Evolutionary conservation across 2,888 invertebrate genomes (phyloP), one percentile per base, ranked within the genome.

Genomic region (Unio pictorum): DNA sequence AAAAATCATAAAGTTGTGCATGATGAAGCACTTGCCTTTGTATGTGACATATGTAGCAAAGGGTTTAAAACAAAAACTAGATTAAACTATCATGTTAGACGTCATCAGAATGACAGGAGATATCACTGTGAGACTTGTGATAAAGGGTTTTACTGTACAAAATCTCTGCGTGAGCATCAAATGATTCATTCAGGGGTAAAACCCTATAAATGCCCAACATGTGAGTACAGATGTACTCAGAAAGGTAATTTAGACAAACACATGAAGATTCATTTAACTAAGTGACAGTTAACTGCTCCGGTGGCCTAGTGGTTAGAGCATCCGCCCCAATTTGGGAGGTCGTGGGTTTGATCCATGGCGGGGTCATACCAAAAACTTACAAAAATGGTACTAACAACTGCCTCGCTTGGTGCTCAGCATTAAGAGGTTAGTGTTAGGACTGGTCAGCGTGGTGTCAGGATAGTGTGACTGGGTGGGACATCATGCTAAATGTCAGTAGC

Each of bases 31-130:
- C 61, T 64, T 18, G 73, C 71, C 30, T 58, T 71, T 4, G 69
- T 71, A 15, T 75, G 75, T 67, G 75, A 75, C 45, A 55, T 75
- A 5, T 75, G 75, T 66, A 73, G 75, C 8, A 75, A 71, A 63
- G 65, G 64, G 64, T 75, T 75, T 30, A 45, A 45, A 45, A 45
- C 45, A 11, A 45, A 45, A 45, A 45, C 45, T 45, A 45, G 45
- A 45, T 45, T 45, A 45, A 45, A 45, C 15, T 45, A 45, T 45
- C 72, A 72, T 59, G 54, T 72, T 61, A 69, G 66, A 57, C 34
- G 72, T 45, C 72, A 72, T 57, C 45, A 60, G 28, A 23, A 67
- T 60, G 64, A 72, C 18, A 34, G 60, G 30, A 65, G 55, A 59
- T 62, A 60, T 54, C 64, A 59, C 3, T 75, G 75, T 62, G 26